A percentile compares a stretch with the other conserved stretches of the same genome.
phyloP scores from a whole-genome alignment of 2,888 invertebrate genomes.

The Sphaeridia pumilis region DNA sequence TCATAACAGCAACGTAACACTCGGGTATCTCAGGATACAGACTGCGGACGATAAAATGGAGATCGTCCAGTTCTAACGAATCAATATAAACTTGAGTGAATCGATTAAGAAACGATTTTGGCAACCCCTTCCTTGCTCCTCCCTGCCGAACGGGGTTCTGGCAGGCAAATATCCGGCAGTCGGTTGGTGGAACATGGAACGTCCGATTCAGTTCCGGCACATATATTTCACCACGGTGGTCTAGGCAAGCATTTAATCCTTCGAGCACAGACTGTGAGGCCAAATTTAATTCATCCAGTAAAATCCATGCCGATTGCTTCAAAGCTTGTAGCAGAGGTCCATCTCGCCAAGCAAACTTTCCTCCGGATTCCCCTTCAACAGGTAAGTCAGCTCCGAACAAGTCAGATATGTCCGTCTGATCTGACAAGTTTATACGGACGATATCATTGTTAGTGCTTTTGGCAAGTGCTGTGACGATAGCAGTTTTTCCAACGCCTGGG shows the following conservation, averaged over 20 bases:
- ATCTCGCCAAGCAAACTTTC: constrained; percentile 90
- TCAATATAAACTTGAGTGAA: constrained; percentile 72
- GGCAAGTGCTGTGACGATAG: constrained; percentile 52
- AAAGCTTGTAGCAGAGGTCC: constrained; percentile 89
- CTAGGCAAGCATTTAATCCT: constrained; percentile 95
- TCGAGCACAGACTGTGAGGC: constrained; percentile 97
- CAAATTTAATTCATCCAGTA: constrained; percentile 90
- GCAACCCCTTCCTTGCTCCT: constrained; percentile 87
- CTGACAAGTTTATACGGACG: constrained; percentile 86
- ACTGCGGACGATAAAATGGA: constrained; percentile 50
- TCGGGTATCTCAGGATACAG: constrained; percentile 53
- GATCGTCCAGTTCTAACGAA: constrained; percentile 51
- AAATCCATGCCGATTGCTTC: constrained; percentile 86
- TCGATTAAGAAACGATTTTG: constrained; percentile 91
- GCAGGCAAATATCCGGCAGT: constrained; percentile 87
- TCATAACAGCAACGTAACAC: constrained; percentile 56
- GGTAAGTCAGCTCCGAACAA: constrained; percentile 97
- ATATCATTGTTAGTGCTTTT: constrained; percentile 21
- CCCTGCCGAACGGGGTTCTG: constrained; percentile 96
- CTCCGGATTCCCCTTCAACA: constrained; percentile 68
- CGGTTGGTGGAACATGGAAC: constrained; percentile 52
- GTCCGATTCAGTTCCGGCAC: constrained; percentile 86
- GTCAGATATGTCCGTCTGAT: constrained; percentile 97
- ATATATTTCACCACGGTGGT: constrained; percentile 91
- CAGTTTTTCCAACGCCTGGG: constrained; percentile 98